phyloP scores from a whole-genome alignment of 1,140 invertebrate species.

The roundworm (Caenorhabditis elegans) region DNA sequence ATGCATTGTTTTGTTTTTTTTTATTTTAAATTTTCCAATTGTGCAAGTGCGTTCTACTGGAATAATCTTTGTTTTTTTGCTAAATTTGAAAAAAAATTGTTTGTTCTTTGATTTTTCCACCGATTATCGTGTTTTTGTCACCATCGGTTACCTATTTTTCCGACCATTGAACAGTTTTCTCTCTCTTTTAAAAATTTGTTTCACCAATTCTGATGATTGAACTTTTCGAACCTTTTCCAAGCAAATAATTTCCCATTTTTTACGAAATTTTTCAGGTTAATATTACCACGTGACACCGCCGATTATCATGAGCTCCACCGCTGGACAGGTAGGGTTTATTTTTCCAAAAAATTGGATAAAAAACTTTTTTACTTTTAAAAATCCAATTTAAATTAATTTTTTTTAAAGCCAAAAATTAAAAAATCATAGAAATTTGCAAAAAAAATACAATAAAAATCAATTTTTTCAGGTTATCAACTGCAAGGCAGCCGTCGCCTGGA shows the following conservation, averaged over 20 bases:
- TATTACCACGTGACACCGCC: no score
- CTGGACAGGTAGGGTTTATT: slow-evolving; percentile 2
- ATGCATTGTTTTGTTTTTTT: no score
- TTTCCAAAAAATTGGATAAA: no score
- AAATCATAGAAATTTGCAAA: no score
- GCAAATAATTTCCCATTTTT: background rate
- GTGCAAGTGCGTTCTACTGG: no score
- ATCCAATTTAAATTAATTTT: no score
- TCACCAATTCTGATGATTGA: background rate
- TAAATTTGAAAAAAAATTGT: background rate
- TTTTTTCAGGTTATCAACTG: slow-evolving; percentile 52
- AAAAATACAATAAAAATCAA: background rate
- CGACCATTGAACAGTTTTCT: slow-evolving; percentile 7
- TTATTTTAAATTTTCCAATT: no score
- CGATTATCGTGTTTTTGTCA: background rate
- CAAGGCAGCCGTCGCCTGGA: slow-evolving; percentile 64
- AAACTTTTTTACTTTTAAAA: no score
- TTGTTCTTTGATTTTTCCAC: background rate
- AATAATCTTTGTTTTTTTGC: no score
- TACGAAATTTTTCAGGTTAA: background rate
- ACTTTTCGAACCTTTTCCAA: background rate
- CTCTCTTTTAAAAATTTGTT: background rate
- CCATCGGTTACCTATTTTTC: background rate
- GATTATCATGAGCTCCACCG: slow-evolving; percentile 19
- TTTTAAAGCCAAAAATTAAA: no score